Evolutionary conservation across 1,140 invertebrate species (phyloP), one percentile per base, ranked within the genome.

Genomic region (Trachymyrmex cornetzi): DNA sequence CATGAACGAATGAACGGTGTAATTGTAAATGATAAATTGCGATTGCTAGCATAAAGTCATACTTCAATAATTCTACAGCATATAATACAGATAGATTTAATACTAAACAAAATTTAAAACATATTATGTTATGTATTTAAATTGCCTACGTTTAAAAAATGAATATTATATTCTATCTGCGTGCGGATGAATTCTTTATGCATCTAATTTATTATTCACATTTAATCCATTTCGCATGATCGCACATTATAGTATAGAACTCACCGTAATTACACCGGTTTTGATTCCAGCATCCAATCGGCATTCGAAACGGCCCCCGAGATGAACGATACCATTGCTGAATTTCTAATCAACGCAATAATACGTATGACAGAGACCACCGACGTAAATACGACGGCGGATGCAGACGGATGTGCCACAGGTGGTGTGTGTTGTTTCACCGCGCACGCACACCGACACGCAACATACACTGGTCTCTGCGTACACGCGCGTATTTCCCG

Each of bases 351-450:
- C 30, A 48, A 44, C 55, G n/a, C 16, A 27, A 38, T 48, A 69
- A 79, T 79, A 69, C 9, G 38, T 27, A 16, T 63, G 74, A 77
- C 74, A 48, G 38, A 84, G 67, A n/a, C 7, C 19, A 67, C n/a
- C 55, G n/a, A 72, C 24, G 69, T 72, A 81, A 72, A 71, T 81
- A 84, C 55, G 14, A 84, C 55, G 7, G 34, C n/a, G 3, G 67
- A 81, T 71, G 77, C 34, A 38, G 34, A 71, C 63, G 66, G 80
- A 50, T 63, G 59, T 50, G 80, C 80, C 57, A 84, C 80, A 84
- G 80, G 80, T 84, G 80, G 80, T 84, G 55, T 75, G 80, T 61
- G 38, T 84, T 84, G 38, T 74, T 61, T 63, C 55, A 74, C 48
- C 69, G 57, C 69, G 34, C 53, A 84, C 69, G 53, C 55, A 75